Evolutionary conservation across 2,113 vertebrate species (phyloP).

Genomic region (Eonycteris spelaea): DNA sequence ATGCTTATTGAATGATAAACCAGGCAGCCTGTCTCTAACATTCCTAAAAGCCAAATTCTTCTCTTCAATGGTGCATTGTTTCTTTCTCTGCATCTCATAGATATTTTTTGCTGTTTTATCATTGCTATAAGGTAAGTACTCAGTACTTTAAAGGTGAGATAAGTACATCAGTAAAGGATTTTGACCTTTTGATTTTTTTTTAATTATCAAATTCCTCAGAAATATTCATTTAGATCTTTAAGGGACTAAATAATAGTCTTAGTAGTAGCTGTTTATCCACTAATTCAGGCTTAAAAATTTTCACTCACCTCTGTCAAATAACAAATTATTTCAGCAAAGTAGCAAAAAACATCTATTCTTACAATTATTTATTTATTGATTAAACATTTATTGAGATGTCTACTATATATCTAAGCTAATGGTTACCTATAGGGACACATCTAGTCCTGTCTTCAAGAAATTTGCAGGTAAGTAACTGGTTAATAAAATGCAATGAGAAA

Average conservation of each 20-base stretch:
- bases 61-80: accelerated
- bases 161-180: neutral
- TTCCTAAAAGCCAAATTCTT: neutral
- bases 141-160: neutral
- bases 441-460: neutral
- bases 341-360: neutral
- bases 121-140: neutral
- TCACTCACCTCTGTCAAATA: neutral
- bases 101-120: neutral
- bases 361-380: neutral
- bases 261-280: neutral
- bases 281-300: neutral
- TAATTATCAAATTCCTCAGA: neutral
- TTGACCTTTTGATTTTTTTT: neutral
- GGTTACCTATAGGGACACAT: neutral
- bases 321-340: neutral
- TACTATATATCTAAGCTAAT: neutral
- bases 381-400: neutral
- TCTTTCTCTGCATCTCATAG: neutral
- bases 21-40: neutral
- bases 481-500: neutral
- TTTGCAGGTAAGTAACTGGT: neutral
- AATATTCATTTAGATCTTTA: neutral
- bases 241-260: neutral
- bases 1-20: neutral